Conservation (phyloP, 2,113 vertebrate species). For the Tauraco erythrolophus region DNA sequence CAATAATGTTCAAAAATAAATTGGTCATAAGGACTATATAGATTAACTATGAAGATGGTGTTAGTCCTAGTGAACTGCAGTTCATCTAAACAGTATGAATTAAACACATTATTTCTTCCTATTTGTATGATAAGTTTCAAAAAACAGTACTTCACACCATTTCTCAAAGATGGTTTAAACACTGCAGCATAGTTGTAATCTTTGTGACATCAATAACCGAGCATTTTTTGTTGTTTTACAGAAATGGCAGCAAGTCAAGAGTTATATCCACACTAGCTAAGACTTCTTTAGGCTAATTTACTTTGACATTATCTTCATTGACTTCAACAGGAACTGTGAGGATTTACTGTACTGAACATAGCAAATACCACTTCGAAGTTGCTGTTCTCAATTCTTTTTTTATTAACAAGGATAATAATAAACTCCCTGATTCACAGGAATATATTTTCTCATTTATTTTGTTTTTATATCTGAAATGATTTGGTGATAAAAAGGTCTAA, state of each 20-base stretch:
- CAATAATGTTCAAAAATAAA: background rate
- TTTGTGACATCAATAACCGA: background rate
- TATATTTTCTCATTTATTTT: background rate
- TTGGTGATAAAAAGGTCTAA: background rate
- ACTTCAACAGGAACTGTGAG: background rate
- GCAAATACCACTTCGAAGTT: background rate
- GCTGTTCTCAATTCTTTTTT: background rate
- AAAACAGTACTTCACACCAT: background rate
- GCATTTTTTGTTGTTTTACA: background rate
- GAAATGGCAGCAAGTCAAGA: background rate
- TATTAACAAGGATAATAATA: background rate
- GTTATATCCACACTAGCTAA: background rate
- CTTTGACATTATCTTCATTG: background rate
- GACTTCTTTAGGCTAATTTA: conserved; percentile 4
- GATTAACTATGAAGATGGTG: background rate
- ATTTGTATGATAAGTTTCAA: background rate
- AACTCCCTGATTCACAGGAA: background rate
- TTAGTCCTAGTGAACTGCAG: background rate
- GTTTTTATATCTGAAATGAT: background rate
- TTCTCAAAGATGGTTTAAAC: background rate
- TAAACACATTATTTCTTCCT: background rate
- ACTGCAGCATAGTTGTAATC: background rate
- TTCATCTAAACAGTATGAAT: background rate
- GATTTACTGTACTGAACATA: background rate
- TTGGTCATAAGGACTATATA: background rate